phyloP scores from a whole-genome alignment of 2,797 vertebrate species.

The Girardinus metallicus region DNA sequence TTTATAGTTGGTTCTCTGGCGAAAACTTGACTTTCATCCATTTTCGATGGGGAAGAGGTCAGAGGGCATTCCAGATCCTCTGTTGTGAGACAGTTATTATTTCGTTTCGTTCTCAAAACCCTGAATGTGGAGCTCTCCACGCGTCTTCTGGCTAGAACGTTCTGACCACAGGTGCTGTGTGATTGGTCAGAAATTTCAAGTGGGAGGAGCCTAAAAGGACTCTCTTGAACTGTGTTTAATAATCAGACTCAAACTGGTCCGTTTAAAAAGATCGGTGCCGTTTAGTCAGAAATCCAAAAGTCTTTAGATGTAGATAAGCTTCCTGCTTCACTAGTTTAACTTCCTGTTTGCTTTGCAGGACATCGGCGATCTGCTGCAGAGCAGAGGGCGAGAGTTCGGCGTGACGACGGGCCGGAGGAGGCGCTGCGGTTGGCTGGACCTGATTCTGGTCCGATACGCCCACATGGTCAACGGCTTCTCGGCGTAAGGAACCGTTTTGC shows the following conservation, averaged over 20 bases:
- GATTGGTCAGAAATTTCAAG: background rate
- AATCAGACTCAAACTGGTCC: background rate
- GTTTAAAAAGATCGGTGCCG: background rate
- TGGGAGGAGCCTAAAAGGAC: background rate
- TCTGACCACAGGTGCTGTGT: background rate
- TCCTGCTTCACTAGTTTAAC: background rate
- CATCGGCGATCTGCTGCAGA: conserved; percentile 76
- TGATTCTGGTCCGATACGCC: conserved; percentile 85
- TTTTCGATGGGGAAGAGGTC: background rate
- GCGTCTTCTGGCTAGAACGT: background rate
- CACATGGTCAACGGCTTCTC: conserved; percentile 88
- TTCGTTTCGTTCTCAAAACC: background rate
- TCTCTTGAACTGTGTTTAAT: background rate
- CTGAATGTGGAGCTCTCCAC: background rate
- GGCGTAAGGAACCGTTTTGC: conserved; percentile 74
- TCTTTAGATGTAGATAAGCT: background rate
- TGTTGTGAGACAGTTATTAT: background rate
- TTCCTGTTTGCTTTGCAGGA: conserved; percentile 64
- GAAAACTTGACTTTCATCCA: background rate
- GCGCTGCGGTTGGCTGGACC: conserved; percentile 87
- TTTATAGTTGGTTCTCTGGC: background rate
- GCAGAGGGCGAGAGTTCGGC: conserved; percentile 81
- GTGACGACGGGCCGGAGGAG: conserved; percentile 84
- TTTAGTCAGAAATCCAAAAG: background rate
- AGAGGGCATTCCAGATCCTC: background rate